A percentile compares a stretch with the other conserved stretches of the same genome.
These are phyloP conservation scores for Micrasema minimum DNA, from an alignment of 1,140 invertebrate genomes.

Conservation along the genomic window DNA sequence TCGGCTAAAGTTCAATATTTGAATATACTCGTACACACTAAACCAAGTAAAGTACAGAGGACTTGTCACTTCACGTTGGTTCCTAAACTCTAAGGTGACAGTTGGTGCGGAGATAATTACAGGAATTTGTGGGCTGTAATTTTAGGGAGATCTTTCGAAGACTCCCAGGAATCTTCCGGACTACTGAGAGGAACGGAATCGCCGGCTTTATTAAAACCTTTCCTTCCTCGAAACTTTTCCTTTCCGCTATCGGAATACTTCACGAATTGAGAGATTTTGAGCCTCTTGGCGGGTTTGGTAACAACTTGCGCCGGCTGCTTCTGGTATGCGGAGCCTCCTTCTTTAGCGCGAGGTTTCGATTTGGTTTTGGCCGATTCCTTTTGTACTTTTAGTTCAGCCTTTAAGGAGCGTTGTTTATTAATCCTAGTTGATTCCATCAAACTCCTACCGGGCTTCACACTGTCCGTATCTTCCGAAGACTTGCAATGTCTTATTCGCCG, in stretches of 20 bases:
- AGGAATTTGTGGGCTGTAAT: conserved; percentile 14
- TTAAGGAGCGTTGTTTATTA: not conserved
- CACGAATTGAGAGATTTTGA: conserved; percentile 49
- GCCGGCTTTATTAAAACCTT: not conserved
- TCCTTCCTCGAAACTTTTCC: conserved; percentile 48
- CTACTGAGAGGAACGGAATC: conserved; percentile 7
- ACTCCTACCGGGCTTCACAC: conserved; percentile 25
- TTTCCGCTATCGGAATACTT: conserved; percentile 49
- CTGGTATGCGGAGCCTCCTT: conserved; percentile 44
- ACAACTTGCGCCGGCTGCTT: conserved; percentile 45
- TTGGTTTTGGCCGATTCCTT: conserved; percentile 32
- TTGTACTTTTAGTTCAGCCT: no score
- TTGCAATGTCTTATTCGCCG: conserved; percentile 40
- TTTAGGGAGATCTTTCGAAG: conserved; percentile 21
- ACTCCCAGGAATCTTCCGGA: conserved; percentile 18
- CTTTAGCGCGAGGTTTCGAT: conserved; percentile 26
- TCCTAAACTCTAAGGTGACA: no score
- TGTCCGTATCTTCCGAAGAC: conserved; percentile 33
- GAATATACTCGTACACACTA: no score
- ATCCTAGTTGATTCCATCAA: conserved; percentile 45
- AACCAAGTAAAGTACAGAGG: no score
- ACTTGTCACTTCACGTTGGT: no score
- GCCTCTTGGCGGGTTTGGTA: conserved; percentile 41
- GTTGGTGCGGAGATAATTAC: no score
- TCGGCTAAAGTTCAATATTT: no score